Evolutionary conservation across 2,888 invertebrate genomes (phyloP), one percentile per base, ranked within the genome.

Genomic region (Leptopilina myrica): DNA sequence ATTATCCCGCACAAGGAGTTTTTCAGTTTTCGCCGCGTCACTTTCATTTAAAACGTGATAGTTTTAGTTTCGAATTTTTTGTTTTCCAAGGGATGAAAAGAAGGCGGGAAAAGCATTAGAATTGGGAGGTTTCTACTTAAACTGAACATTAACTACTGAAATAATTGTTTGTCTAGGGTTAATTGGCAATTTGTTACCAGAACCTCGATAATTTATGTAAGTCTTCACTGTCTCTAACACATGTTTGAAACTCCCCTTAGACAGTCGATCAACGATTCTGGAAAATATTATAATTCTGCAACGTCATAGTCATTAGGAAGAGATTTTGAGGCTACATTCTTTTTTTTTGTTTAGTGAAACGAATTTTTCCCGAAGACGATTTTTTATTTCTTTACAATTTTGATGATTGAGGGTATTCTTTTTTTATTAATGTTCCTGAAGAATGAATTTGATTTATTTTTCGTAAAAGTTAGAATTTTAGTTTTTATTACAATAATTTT

Each of bases 21-120:
- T 73, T 69, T 73, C 56, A 73, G 20, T 20, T 73, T 69, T 56
- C 14, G 69, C 69, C 33, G n/a, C 69, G 69, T 73, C 69, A 73
- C 33, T 69, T 53, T 56, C n/a, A 53, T 69, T 5, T 20, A 5
- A 33, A 33, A 67, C 12, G 0, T 33, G 1, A 33, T 40, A 20
- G 9, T 8, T 53, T n/a, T 9, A 56, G 1, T 53, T n/a, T 9
- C 33, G 1, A 56, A 73, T 73, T 56, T 67, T 6, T 15, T 26
- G 5, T 14, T 56, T 73, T 40, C 26, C 15, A 14, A 73, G 26
- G n/a, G 73, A 73, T 33, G 40, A 9, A 49, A 49, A 26, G 73
- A 56, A 8, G n/a, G 73, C 33, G 33, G 56, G 33, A 56, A 69
- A 69, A 20, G 20, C 14, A 33, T 69, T 69, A 14, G 8, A 53